Base-by-base conservation (phyloP, 23 tunicate genomes). In the Aplidium turbinatum region DNA sequence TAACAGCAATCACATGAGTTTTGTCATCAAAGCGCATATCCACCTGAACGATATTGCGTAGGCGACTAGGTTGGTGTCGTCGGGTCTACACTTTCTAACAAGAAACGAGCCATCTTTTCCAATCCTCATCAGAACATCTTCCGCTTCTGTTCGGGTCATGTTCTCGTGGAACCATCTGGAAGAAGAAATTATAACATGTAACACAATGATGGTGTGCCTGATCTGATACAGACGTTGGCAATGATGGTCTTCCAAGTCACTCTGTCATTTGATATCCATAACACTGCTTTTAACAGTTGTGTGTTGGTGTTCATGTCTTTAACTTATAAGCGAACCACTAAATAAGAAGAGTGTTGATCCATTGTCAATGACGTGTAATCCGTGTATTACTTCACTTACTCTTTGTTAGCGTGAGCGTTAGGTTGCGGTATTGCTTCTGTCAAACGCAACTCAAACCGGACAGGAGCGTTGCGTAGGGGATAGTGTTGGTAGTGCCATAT, bases 31-130 rank as follows among this genome's bases (percentile, higher is more conserved):
- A n/a, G n/a, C n/a, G n/a, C n/a, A n/a, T n/a, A n/a, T n/a, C 50
- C 9, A 87, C 97, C 86, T 75, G 72, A 91, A 91, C 3, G 97
- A 91, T n/a, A 91, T 83, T 3, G 97, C 90, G 60, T 54, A 91
- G 4, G 42, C 50, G 75, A 79, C 50, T 3, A 31, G 20, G 66
- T 23, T 68, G 0, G 68, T 69, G 22, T 78, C 80, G 56, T 73
- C 73, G 18, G 63, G 33, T 29, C 36, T 74, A 58, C 96, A 75
- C 39, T 84, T 83, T 57, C 97, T 25, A 28, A 91, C 86, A 7
- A 91, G 82, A 47, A 84, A 91, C 2, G 83, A 82, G 6, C 97
- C 91, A 35, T 85, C 86, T 48, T 79, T 79, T 18, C 73, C 78
- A 40, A 84, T 79, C 27, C 72, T 47, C 78, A 68, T 78, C 78